A percentile compares a stretch with the other conserved stretches of the same genome.
Evolutionary conservation across 2,797 vertebrate species (phyloP).

Genomic region (Erpetoichthys calabaricus): DNA sequence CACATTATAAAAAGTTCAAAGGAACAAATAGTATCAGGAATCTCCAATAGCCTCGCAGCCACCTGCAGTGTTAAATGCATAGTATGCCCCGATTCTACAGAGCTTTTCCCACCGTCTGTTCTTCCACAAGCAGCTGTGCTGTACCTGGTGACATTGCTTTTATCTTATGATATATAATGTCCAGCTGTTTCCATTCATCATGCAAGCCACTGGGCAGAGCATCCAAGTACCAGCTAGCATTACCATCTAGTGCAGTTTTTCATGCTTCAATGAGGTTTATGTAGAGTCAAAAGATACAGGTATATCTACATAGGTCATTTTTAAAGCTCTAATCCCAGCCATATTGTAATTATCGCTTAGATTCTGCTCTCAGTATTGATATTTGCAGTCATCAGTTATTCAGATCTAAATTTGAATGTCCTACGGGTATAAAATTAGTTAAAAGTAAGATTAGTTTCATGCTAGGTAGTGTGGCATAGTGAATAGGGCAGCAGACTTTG

Average conservation of each 20-base stretch:
- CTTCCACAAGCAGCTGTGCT: slow-evolving; percentile 42
- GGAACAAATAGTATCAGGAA: not conserved
- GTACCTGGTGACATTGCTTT: slow-evolving; percentile 31
- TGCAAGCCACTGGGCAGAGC: slow-evolving; percentile 32
- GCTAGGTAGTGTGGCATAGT: no score
- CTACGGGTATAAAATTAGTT: no score
- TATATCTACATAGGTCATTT: not conserved
- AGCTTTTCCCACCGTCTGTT: slow-evolving; percentile 11
- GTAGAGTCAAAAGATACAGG: not conserved
- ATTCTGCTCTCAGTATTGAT: slow-evolving; percentile 16
- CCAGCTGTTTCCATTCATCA: slow-evolving; percentile 62
- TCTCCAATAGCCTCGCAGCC: not conserved
- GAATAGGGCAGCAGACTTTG: no score
- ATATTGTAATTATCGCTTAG: slow-evolving; percentile 16
- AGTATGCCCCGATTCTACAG: slow-evolving; percentile 10
- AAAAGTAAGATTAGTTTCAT: no score
- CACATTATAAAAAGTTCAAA: not conserved
- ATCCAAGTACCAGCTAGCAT: slow-evolving; percentile 3
- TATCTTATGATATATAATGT: slow-evolving; percentile 29
- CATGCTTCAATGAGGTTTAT: not conserved
- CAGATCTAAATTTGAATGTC: no score
- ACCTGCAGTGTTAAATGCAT: slow-evolving; percentile 9
- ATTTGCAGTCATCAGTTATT: slow-evolving; percentile 1
- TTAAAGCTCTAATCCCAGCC: slow-evolving; percentile 16
- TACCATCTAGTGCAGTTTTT: not conserved